These are phyloP conservation scores for Premnoplex brunnescens DNA, from an alignment of 2,797 vertebrate genomes.

Conservation along the genomic window DNA sequence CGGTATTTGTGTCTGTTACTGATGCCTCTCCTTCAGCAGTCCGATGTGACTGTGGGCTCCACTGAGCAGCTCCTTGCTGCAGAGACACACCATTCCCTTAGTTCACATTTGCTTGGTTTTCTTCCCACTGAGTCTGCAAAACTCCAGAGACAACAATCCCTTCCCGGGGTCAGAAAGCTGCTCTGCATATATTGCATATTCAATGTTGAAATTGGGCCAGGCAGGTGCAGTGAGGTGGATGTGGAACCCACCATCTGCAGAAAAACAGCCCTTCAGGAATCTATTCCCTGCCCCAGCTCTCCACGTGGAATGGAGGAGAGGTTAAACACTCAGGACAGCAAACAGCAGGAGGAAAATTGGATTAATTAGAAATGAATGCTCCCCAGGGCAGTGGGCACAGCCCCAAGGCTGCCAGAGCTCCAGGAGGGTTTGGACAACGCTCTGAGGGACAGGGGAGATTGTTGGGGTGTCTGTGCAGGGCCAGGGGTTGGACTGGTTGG, in stretches of 20 bases:
- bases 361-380: neutral
- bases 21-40: neutral
- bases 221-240: neutral
- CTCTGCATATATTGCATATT: neutral
- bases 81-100: neutral
- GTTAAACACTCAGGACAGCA: neutral
- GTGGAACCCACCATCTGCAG: neutral
- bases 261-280: neutral
- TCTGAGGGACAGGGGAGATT: neutral
- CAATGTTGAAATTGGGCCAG: neutral
- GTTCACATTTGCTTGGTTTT: neutral
- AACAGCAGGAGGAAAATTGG: neutral
- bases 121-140: neutral
- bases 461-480: neutral
- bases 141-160: neutral
- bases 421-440: fast-evolving
- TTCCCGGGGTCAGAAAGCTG: neutral
- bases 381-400: neutral
- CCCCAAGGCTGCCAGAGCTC: neutral
- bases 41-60: neutral
- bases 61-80: neutral
- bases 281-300: neutral
- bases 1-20: neutral
- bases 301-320: neutral
- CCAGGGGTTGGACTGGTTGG: fast-evolving